A percentile compares a stretch with the other conserved stretches of the same genome.
phyloP scores from a whole-genome alignment of 2,113 vertebrate species.

The Vicugna pacos region DNA sequence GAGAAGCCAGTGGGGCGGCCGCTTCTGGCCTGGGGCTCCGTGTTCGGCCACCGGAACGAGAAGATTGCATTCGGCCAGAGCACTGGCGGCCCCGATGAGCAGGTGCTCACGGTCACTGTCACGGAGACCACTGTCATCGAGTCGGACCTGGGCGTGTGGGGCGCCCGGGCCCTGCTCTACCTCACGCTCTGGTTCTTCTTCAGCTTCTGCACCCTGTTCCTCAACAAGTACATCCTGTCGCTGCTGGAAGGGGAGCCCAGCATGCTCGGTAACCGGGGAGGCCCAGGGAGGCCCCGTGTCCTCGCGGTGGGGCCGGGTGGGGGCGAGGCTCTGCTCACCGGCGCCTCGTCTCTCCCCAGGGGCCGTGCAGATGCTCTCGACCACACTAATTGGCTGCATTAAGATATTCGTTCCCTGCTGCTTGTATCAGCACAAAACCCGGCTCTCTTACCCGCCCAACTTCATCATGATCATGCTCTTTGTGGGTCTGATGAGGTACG shows the following conservation, averaged over 20 bases:
- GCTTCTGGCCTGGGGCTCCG: slow-evolving; percentile 82
- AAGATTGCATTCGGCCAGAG: slow-evolving; percentile 90
- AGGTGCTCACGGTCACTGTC: slow-evolving; percentile 94
- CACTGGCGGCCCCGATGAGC: slow-evolving; percentile 91
- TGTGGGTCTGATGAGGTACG: slow-evolving; percentile 96
- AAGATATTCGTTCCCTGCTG: slow-evolving; percentile 96
- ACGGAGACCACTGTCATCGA: slow-evolving; percentile 96
- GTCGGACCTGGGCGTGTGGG: slow-evolving; percentile 94
- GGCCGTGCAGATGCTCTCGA: slow-evolving; percentile 97
- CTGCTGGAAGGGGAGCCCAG: slow-evolving; percentile 96
- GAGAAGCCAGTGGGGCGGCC: slow-evolving; percentile 79
- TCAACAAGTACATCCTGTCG: slow-evolving; percentile 98
- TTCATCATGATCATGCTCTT: slow-evolving; percentile 98
- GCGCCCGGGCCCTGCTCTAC: slow-evolving; percentile 90
- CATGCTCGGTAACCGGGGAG: slow-evolving; percentile 91
- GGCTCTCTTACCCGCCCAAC: slow-evolving; percentile 93
- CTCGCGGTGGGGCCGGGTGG: neutral
- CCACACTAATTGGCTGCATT: slow-evolving; percentile 94
- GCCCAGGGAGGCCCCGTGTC: neutral
- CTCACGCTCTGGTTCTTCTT: slow-evolving; percentile 96
- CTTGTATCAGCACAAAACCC: slow-evolving; percentile 94
- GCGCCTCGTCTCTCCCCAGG: slow-evolving; percentile 83
- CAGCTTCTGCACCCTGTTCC: slow-evolving; percentile 98
- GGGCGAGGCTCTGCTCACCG: neutral
- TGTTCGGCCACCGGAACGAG: slow-evolving; percentile 88